Conservation (phyloP, 2,113 vertebrate genomes). For the Gallinago undulata region DNA sequence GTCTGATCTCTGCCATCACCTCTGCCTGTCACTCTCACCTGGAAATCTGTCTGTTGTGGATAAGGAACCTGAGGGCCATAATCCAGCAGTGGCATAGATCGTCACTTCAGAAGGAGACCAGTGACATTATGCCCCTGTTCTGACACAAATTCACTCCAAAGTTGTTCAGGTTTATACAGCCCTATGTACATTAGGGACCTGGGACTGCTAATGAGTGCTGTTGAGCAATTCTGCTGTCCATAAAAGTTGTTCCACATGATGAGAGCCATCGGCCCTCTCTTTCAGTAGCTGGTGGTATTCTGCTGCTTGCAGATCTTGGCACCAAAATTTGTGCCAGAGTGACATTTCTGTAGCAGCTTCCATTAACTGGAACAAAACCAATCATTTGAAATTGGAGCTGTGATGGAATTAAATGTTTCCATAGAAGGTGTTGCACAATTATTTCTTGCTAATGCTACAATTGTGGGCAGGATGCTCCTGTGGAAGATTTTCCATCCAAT, state of each 20-base stretch:
- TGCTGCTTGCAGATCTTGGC: neutral
- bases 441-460: neutral
- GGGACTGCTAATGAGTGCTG: rapidly evolving
- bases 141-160: neutral
- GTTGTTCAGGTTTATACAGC: neutral
- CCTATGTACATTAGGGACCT: rapidly evolving
- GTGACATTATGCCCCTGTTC: neutral
- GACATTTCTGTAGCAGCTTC: neutral
- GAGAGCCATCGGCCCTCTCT: neutral
- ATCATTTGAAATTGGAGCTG: neutral
- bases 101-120: neutral
- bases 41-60: neutral
- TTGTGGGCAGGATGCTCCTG: rapidly evolving
- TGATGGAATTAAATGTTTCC: neutral
- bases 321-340: neutral
- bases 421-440: neutral
- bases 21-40: neutral
- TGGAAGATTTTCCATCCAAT: neutral
- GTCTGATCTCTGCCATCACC: neutral
- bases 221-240: neutral
- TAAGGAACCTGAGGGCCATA: neutral
- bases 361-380: neutral
- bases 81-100: rapidly evolving
- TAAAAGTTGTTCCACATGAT: neutral
- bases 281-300: neutral